Base-by-base conservation (phyloP, 2,113 vertebrate species). In the Cercocebus atys region DNA sequence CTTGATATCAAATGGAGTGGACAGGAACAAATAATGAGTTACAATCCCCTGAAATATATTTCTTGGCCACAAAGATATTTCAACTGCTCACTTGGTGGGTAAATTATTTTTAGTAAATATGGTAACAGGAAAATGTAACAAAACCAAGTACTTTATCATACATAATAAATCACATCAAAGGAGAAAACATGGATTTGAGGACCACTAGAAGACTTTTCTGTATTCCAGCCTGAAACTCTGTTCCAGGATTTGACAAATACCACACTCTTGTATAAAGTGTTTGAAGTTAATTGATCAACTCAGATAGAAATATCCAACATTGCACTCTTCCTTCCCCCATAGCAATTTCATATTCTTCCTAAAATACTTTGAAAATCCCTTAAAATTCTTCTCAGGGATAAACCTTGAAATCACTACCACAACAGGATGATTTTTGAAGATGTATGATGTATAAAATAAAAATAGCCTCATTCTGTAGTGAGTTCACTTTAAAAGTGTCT, bases 81-180 rank as follows among this genome's bases (percentile, higher is more conserved):
- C 25, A 45, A 64, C 20, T 68, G 0, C 92, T 92, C 40, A 73
- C 73, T 80, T 75, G 43, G 6, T 45, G 22, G n/a, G 32, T 64
- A 85, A 87, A 57, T 64, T 81, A 94, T 57, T 94, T 86, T 68
- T 94, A 47, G 43, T 81, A 85, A 90, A 82, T 89, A 30, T 45
- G 1, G 52, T 38, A 32, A 66, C 68, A 91, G 55, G 61, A 79
- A 85, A 73, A 43, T 52, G 0, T n/a, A 89, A 40, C 23, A 70
- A 80, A 82, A 81, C 27, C 30, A 72, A 83, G 14, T 12, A 52
- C 10, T 50, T 90, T 25, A 18, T 52, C 3, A 64, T 64, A 94
- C 93, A 73, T 25, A 64, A 45, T 55, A 79, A 73, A 18, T 27
- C 76, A 87, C 64, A 2, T 45, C 68, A 90, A 64, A 68, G 9